phyloP scores from a whole-genome alignment of 2,888 invertebrate species.

The Tenthredo distinguenda region DNA sequence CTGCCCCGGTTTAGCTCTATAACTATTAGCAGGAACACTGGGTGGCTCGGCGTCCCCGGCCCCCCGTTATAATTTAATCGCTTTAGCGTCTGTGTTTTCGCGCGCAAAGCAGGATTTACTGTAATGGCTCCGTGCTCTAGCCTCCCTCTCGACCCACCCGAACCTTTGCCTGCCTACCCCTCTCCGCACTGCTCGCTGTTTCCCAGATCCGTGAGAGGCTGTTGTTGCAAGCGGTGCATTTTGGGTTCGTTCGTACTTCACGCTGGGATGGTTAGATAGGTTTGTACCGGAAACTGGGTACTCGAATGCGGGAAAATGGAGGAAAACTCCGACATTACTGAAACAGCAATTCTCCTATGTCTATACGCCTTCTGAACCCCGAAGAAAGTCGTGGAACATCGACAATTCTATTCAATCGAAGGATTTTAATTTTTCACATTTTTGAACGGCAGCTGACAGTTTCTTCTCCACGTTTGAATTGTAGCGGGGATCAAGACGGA shows the following conservation, averaged over 20 bases:
- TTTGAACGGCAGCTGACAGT: not conserved
- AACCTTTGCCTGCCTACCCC: conserved; percentile 46
- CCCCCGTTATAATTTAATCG: conserved; percentile 67
- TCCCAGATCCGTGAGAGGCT: not conserved
- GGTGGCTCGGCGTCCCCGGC: conserved; percentile 61
- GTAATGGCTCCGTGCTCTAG: conserved; percentile 64
- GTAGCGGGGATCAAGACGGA: not conserved
- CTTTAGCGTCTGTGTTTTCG: conserved; percentile 68
- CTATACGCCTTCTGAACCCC: not conserved
- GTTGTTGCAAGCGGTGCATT: conserved; percentile 29
- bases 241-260: conserved; percentile 53
- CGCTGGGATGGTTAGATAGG: conserved; percentile 52
- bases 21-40: conserved; percentile 64
- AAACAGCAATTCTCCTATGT: not conserved
- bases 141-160: conserved; percentile 52
- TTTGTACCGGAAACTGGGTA: conserved; percentile 1
- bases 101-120: conserved; percentile 68
- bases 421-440: not conserved
- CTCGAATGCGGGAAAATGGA: not conserved
- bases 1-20: conserved; percentile 62
- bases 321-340: not conserved
- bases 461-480: not conserved
- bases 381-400: not conserved
- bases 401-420: not conserved
- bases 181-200: not conserved